Conservation (phyloP, 1,140 invertebrate genomes). For the Rhyzopertha dominica region DNA sequence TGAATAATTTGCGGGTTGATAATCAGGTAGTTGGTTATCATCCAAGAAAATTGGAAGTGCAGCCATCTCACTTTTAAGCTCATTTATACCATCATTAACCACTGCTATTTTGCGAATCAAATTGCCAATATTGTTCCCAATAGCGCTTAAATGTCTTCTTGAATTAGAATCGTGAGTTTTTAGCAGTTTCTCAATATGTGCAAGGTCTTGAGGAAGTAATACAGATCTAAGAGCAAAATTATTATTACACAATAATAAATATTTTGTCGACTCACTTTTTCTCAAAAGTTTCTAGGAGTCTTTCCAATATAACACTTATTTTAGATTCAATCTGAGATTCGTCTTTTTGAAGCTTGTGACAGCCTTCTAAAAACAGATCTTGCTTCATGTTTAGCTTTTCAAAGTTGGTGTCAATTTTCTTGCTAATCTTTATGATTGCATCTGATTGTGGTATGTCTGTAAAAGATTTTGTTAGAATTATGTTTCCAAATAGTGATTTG, state of each 20-base stretch:
- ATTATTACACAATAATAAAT: constrained; percentile 6
- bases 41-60: no score
- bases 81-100: no score
- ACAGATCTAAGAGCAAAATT: no score
- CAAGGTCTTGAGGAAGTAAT: constrained; percentile 37
- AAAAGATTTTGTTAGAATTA: constrained; percentile 5
- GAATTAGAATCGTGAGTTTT: constrained; percentile 33
- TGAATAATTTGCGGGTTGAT: no score
- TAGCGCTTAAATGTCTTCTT: constrained; percentile 17
- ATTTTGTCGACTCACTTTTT: constrained; percentile 49
- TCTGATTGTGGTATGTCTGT: constrained; percentile 3
- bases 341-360: constrained; percentile 54
- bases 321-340: constrained; percentile 52
- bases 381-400: constrained; percentile 53
- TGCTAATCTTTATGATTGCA: neutral
- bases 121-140: neutral
- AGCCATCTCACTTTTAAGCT: no score
- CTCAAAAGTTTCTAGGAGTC: constrained; percentile 53
- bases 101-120: constrained; percentile 1
- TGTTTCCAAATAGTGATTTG: neutral
- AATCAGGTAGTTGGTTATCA: no score
- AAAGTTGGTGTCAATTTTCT: constrained; percentile 45
- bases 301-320: constrained; percentile 53
- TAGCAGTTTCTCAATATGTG: constrained; percentile 34
- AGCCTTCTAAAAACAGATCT: constrained; percentile 55